phyloP scores from a whole-genome alignment of 2,797 vertebrate genomes.

The Margarornis squamiger region DNA sequence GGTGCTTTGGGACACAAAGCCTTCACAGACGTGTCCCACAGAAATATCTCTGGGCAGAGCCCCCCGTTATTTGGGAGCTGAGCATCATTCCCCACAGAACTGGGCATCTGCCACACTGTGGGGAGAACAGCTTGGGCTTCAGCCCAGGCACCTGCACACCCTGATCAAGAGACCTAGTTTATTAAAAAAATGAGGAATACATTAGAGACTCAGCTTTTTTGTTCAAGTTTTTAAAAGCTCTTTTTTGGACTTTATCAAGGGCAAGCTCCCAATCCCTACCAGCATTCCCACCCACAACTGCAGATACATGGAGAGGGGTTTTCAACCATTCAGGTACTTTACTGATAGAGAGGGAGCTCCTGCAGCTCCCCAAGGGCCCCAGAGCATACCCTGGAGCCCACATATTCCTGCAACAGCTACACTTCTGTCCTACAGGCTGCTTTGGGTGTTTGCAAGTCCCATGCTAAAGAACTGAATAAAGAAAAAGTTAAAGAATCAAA shows the following conservation, averaged over 20 bases:
- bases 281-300: fast-evolving
- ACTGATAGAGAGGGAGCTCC: neutral
- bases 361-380: neutral
- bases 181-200: too few relatives aligned
- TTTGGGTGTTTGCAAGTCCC: neutral
- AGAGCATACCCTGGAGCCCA: fast-evolving
- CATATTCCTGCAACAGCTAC: neutral
- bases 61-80: fast-evolving
- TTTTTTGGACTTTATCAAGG: too few relatives aligned
- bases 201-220: too few relatives aligned
- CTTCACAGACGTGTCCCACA: too few relatives aligned
- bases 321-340: fast-evolving
- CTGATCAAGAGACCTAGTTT: fast-evolving
- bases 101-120: fast-evolving
- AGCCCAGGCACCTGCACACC: neutral
- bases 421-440: neutral
- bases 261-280: neutral
- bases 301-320: fast-evolving
- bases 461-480: neutral
- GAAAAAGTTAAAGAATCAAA: neutral
- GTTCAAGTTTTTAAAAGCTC: too few relatives aligned
- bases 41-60: neutral
- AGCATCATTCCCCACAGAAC: neutral
- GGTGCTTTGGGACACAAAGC: neutral
- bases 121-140: fast-evolving